Percentiles rank a stretch among this genome's conserved stretches.
phyloP scores from a whole-genome alignment of 1,140 invertebrate genomes.

The Drosophila tsacasi region DNA sequence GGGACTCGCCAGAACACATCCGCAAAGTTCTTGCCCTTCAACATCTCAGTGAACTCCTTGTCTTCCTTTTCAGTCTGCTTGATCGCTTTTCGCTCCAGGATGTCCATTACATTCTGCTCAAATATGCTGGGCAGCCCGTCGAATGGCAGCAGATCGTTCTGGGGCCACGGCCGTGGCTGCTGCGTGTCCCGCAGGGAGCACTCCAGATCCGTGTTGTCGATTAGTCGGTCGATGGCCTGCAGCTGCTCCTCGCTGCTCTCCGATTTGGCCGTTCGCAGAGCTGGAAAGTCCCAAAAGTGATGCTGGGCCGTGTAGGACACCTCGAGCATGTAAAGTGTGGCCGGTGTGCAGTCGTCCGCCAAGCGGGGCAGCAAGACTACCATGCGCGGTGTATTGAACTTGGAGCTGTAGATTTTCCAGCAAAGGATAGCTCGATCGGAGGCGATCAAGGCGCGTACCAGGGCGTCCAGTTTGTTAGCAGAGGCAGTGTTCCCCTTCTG shows the following conservation, averaged over 20 bases:
- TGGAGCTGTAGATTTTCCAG: conserved; percentile 75
- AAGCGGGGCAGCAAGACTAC: conserved; percentile 72
- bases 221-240: conserved; percentile 68
- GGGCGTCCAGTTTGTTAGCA: conserved; percentile 72
- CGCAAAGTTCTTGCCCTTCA: conserved; percentile 56
- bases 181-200: conserved; percentile 50
- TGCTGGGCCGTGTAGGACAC: conserved; percentile 74
- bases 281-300: conserved; percentile 78
- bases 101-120: conserved; percentile 74
- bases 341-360: conserved; percentile 57
- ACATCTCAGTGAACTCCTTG: conserved; percentile 22
- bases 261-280: conserved; percentile 61
- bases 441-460: conserved; percentile 62
- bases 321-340: conserved; percentile 71
- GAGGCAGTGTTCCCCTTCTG: conserved; percentile 56
- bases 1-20: conserved; percentile 75
- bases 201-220: conserved; percentile 74
- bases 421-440: conserved; percentile 65
- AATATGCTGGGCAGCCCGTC: conserved; percentile 68
- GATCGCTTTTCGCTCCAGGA: conserved; percentile 65
- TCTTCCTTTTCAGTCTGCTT: conserved; percentile 1
- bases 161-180: conserved; percentile 46
- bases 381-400: conserved; percentile 67
- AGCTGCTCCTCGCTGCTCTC: conserved; percentile 65
- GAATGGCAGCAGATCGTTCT: conserved; percentile 73